These are phyloP conservation scores for Terebella lapidaria DNA, from an alignment of 2,888 invertebrate genomes.

Conservation along the genomic window DNA sequence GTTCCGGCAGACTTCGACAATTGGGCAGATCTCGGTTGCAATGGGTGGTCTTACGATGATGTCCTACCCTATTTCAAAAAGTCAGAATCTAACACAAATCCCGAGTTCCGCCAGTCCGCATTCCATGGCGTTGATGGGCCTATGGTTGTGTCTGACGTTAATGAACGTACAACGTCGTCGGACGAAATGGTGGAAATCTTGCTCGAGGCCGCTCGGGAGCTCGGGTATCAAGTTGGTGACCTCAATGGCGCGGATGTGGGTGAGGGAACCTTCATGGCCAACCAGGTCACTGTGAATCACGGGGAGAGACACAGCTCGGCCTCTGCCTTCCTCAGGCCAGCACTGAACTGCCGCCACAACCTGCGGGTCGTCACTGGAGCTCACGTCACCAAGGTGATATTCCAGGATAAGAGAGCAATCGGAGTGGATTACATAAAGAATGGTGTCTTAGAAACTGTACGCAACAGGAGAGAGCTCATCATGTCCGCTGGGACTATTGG, in stretches of 20 bases:
- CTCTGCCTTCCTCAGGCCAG: constrained; percentile 40
- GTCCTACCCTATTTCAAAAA: constrained; percentile 59
- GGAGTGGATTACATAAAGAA: constrained; percentile 37
- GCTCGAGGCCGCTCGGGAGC: constrained; percentile 59
- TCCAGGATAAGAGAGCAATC: constrained; percentile 33
- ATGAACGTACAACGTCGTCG: constrained; percentile 28
- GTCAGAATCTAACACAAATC: constrained; percentile 53
- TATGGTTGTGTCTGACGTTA: constrained; percentile 28
- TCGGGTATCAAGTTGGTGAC: constrained; percentile 58
- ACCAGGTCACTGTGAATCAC: constrained; percentile 34
- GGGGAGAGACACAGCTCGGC: constrained; percentile 42
- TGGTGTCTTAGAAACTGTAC: constrained; percentile 28
- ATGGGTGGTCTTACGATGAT: constrained; percentile 84
- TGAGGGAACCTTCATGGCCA: constrained; percentile 1
- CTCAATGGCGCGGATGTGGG: constrained; percentile 51
- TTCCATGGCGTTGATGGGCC: constrained; percentile 39
- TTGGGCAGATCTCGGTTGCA: constrained; percentile 79
- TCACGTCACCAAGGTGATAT: constrained; percentile 35
- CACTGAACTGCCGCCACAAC: constrained; percentile 32
- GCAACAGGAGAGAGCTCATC: constrained; percentile 38
- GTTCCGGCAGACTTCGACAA: constrained; percentile 75
- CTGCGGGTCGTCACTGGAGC: constrained; percentile 35
- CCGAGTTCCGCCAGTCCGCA: constrained; percentile 22
- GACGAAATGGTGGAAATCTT: constrained; percentile 26
- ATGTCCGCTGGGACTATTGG: constrained; percentile 49